Evolutionary conservation across 2,113 vertebrate species (phyloP).

Genomic region (Paramormyrops kingsleyae): DNA sequence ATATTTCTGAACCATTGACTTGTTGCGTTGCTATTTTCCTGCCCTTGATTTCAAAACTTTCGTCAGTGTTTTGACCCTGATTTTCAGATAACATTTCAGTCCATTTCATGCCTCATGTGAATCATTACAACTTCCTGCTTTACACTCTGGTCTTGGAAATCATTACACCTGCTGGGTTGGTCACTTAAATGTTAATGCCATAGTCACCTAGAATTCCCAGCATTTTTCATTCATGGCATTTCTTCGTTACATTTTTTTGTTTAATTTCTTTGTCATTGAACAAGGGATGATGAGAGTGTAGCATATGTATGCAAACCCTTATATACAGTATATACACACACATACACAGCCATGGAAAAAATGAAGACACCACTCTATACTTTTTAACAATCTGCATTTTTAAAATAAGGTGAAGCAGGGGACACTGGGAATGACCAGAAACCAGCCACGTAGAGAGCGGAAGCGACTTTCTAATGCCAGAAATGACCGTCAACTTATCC

Average conservation of each 20-base stretch:
- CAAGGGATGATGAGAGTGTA: neutral
- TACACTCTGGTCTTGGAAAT: neutral
- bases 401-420: too few relatives aligned
- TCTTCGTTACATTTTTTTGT: neutral
- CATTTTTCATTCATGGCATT: neutral
- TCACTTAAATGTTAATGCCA: neutral
- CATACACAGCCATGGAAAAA: too few relatives aligned
- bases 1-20: neutral
- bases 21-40: neutral
- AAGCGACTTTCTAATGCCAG: too few relatives aligned
- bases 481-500: too few relatives aligned
- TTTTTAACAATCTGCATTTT: too few relatives aligned
- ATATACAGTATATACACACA: too few relatives aligned
- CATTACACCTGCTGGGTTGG: neutral
- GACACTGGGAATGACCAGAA: too few relatives aligned
- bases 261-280: neutral
- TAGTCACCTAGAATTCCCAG: neutral
- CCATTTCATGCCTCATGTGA: neutral
- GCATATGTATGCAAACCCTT: too few relatives aligned
- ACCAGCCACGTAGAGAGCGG: too few relatives aligned
- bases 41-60: neutral
- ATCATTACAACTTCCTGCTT: neutral
- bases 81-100: neutral
- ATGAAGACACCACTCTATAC: too few relatives aligned
- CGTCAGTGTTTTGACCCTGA: neutral